Base-by-base conservation (phyloP, 1,140 invertebrate genomes). In the Ceratina japonica region DNA sequence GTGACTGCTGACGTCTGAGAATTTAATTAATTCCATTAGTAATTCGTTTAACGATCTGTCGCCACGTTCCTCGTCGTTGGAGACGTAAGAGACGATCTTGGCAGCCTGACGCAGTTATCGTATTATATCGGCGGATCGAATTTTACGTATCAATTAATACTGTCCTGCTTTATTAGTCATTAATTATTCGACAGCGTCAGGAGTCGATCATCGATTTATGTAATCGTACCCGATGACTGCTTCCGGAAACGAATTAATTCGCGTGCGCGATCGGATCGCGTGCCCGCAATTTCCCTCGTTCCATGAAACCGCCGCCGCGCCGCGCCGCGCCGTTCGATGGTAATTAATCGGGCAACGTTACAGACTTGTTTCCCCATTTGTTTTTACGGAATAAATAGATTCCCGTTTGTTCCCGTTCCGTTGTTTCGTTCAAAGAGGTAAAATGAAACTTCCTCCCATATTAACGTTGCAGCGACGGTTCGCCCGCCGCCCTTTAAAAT, bases 191-290 rank as follows among this genome's bases (percentile, higher is more conserved):
- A 58, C 37, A 58, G 22, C 54, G 69, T 37, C 54, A 20, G 54
- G 37, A 59, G 54, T 71, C 69, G 69, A 71, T 59, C 58, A 31
- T 52, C n/a, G 37, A 44, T 44, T 44, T 18, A 59, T 54, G 54
- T 71, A 71, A 71, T 71, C 69, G 37, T 44, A 44, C 37, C 58
- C 54, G 54, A 58, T 44, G 20, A 27, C 31, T 71, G 69, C 54
- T 20, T 68, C 52, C 54, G n/a, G 54, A n/a, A 71, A 58, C 69
- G 54, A 71, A 58, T 71, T 71, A 71, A 71, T 71, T 71, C 52
- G 27, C 68, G 51, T n/a, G 27, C 31, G 13, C 52, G 13, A 56
- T 56, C 52, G 68, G 37, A 56, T 70, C 20, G 52, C 27, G 16
- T 31, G 10, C 69, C 52, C 15, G 69, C 69, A 71, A 58, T 71